Base-by-base conservation (phyloP, 2,888 invertebrate genomes). In the Torymus auratus region DNA sequence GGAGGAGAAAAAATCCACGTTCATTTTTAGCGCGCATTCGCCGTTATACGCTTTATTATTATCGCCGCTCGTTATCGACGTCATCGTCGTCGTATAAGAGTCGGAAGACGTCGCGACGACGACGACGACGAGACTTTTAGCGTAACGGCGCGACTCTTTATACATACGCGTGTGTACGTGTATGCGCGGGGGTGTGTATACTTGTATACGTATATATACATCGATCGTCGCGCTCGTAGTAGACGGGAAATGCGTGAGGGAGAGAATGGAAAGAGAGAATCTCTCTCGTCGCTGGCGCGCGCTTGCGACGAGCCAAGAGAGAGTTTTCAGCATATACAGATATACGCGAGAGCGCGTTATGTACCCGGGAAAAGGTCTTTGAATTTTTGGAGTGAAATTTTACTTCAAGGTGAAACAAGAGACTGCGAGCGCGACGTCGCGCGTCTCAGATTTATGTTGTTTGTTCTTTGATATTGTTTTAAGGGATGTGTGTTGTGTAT, bases 11-110 rank as follows among this genome's bases (percentile, higher is more conserved):
- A 41, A 41, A 13, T 7, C 20, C 1, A 2, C 17, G 15, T 52
- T 15, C 15, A 52, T 65, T n/a, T 52, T 14, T 20, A 23, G 13
- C 10, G 53, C 5, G 15, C 23, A 67, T 56, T 70, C 67, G 55
- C 17, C 64, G 65, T 70, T 50, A 74, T 74, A 65, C 7, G 73
- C 65, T 77, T 82, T 77, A 82, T 82, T 80, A 75, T 71, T 77
- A 77, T 82, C 64, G 79, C 58, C 28, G 41, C 75, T 78, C 82
- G 76, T 82, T 82, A 82, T 77, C 70, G 28, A 28, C 28, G 28
- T 28, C 28, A 28, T 28, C 20, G 28, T 13, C 20, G 15, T 55
- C 41, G 65, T 56, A 20, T 20, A 15, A 17, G 20, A 68, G 20
- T 12, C 13, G 55, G 55, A 7, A 20, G 17, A 52, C 52, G n/a